phyloP scores from a whole-genome alignment of 2,797 vertebrate genomes.

The Dicrostonyx torquatus region DNA sequence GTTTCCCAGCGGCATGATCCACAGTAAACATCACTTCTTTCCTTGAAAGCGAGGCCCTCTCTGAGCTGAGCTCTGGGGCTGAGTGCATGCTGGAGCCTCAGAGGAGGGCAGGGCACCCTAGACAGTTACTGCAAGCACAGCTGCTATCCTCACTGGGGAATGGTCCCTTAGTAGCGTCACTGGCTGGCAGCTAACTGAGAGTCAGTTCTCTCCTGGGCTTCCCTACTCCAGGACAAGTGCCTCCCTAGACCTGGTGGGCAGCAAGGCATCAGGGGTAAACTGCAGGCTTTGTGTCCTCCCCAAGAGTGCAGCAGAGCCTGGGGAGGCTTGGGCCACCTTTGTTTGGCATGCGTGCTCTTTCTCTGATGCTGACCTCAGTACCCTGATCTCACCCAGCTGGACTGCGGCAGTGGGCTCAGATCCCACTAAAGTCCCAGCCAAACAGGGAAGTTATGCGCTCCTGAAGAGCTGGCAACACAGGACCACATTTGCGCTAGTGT shows the following conservation, averaged over 20 bases:
- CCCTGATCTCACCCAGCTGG: not conserved
- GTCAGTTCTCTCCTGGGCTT: not conserved
- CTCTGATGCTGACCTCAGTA: not conserved
- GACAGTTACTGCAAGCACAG: slow-evolving; percentile 64
- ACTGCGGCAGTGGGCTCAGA: not conserved
- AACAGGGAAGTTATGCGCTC: not conserved
- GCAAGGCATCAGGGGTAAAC: too few relatives aligned
- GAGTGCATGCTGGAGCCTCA: not conserved
- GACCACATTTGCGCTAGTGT: not conserved
- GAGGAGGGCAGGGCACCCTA: slow-evolving; percentile 65
- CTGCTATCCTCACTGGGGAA: slow-evolving; percentile 31
- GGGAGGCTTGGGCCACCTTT: not conserved
- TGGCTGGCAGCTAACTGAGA: not conserved
- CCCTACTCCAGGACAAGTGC: not conserved
- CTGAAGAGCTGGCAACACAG: not conserved
- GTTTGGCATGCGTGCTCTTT: not conserved
- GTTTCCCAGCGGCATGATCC: slow-evolving; percentile 47
- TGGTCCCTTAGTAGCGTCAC: slow-evolving; percentile 64
- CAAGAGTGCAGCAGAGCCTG: not conserved
- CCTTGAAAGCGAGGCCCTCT: slow-evolving; percentile 70
- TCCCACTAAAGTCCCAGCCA: not conserved
- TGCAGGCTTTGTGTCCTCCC: not conserved
- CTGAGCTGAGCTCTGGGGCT: slow-evolving; percentile 7
- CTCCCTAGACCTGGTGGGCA: not conserved
- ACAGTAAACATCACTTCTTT: slow-evolving; percentile 71